Evolutionary conservation across 2,113 vertebrate genomes (phyloP), one percentile per base, ranked within the genome.

Genomic region (Atlantisia rogersi): DNA sequence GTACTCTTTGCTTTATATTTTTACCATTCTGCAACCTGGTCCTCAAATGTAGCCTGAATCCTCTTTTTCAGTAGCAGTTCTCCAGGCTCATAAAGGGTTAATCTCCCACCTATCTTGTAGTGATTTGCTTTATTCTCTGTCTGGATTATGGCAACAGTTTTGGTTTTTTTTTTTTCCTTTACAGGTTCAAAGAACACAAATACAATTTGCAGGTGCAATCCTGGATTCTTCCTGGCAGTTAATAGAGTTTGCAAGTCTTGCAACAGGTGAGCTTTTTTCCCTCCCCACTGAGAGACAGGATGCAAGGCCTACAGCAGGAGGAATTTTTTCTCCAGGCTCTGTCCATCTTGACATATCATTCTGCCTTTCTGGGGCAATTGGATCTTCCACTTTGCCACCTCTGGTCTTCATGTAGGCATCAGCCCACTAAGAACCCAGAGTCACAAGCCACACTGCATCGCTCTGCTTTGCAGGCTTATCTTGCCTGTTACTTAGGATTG

Each of bases 171-270:
- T 87, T 88, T 55, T 88, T 86, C 35, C 44, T 58, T 9, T 82
- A 7, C 65, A 97, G 97, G 97, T 78, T 93, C 92, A 32, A 82
- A 83, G 64, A 50, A 70, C 55, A 94, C 26, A 79, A 92, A 97
- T 7, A 25, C 97, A n/a, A 50, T 97, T 88, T 97, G 97, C 64
- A 93, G 42, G 28, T 97, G 97, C 90, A 69, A 90, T 74, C 48
- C 52, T 77, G 37, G n/a, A 0, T 97, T 92, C 78, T 97, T 97
- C 73, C 80, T 82, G 69, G 55, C 88, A 10, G 46, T 67, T 56
- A 63, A 3, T 58, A 97, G 94, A 1, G 22, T 52, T 70, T 97
- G 97, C 93, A 88, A 86, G 21, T 21, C 92, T 76, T 97, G 97
- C 91, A 96, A 16, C 89, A 97, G 95, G 97, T 97, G 55, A 89